Evolutionary conservation across 2,888 invertebrate species (phyloP), one percentile per base, ranked within the genome.

Genomic region (Gastrophysa polygoni): DNA sequence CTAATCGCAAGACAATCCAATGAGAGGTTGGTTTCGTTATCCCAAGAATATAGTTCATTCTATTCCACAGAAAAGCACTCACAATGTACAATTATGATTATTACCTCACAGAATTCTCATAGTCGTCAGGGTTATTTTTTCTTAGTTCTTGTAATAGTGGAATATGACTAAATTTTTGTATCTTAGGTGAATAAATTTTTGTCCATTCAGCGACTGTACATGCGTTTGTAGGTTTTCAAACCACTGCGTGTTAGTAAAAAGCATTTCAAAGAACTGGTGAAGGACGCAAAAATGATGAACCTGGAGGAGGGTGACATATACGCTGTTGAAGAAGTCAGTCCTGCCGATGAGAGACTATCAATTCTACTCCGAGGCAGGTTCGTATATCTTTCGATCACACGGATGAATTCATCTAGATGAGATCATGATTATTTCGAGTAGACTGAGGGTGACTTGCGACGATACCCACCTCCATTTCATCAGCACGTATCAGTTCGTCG

Each of bases 381-480:
- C 17, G 28, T 48, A 29, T 48, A 14, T 44, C 21, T n/a, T n/a
- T n/a, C n/a, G n/a, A n/a, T n/a, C n/a, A n/a, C n/a, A n/a, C n/a
- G n/a, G n/a, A n/a, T n/a, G n/a, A n/a, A n/a, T n/a, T n/a, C n/a
- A n/a, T n/a, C n/a, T n/a, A n/a, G n/a, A n/a, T n/a, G n/a, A n/a
- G n/a, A n/a, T n/a, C n/a, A n/a, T n/a, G 8, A 14, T 24, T 51
- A 29, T 38, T 11, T 17, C 59, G 62, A 57, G 8, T 82, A 93
- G 93, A 80, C 83, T 93, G 82, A 88, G 89, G 72, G 93, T 93
- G 68, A 91, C 90, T 63, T 92, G 92, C 76, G 92, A 92, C 74
- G 89, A 88, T 70, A 90, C 91, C n/a, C 91, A 91, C 77, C 85
- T 93, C 29, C 93, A 93, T 82, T 90, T 87, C 80, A 89, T 93